phyloP scores from a whole-genome alignment of 2,888 invertebrate genomes.

The Pycnomerus fuliginosus region DNA sequence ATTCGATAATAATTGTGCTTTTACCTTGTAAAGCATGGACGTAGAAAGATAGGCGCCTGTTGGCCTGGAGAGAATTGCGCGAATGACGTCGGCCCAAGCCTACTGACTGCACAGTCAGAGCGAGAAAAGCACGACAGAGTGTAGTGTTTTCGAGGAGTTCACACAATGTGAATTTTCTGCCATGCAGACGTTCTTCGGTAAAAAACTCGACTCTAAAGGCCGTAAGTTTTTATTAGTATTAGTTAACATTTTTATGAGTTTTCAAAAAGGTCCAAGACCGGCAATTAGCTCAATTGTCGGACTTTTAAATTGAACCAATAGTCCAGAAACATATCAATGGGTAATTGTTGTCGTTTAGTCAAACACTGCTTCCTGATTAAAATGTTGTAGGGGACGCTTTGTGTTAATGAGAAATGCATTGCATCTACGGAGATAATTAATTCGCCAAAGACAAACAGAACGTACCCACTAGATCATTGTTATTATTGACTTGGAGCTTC shows the following conservation, averaged over 20 bases:
- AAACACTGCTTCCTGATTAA: conserved; percentile 11
- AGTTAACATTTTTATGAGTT: no score
- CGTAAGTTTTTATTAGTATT: conserved; percentile 9
- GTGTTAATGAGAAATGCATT: no score
- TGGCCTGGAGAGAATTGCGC: conserved; percentile 32
- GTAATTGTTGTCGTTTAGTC: conserved; percentile 1
- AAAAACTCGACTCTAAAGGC: conserved; percentile 25
- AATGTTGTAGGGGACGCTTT: no score
- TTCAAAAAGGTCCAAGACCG: conserved; percentile 32
- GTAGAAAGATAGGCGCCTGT: conserved; percentile 42
- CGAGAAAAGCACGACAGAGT: conserved; percentile 4
- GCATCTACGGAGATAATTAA: no score
- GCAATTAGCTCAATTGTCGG: conserved; percentile 27
- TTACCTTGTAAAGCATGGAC: conserved; percentile 43
- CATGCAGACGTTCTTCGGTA: conserved; percentile 43
- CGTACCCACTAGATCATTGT: conserved; percentile 7
- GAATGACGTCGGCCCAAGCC: conserved; percentile 22
- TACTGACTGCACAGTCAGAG: conserved; percentile 15
- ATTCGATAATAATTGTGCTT: no score
- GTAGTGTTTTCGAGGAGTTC: conserved; percentile 5
- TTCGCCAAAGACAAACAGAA: conserved; percentile 4
- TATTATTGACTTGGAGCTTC: conserved; percentile 9
- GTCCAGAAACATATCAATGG: neutral
- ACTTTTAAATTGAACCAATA: neutral
- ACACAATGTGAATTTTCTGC: conserved; percentile 2